Percentiles rank a stretch among this genome's conserved stretches.
Evolutionary conservation across 1,140 invertebrate genomes (phyloP).

Genomic region (Scaptomyza hsui): DNA sequence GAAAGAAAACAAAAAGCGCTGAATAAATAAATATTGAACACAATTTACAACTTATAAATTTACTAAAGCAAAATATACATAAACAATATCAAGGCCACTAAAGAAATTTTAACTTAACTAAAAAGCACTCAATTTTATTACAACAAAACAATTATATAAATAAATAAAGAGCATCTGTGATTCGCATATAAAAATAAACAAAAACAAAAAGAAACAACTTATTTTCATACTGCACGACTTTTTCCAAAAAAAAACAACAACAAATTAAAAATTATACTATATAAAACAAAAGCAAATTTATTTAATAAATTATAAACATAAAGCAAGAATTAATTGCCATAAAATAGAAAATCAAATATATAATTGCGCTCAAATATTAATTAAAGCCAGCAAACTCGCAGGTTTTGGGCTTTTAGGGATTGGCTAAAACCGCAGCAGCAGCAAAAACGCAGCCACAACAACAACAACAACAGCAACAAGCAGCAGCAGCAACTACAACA

Average conservation of each 20-base stretch:
- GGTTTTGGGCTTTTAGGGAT: constrained; percentile 23
- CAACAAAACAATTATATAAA: constrained; percentile 39
- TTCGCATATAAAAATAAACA: constrained; percentile 55
- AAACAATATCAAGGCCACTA: constrained; percentile 16
- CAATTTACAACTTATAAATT: constrained; percentile 1
- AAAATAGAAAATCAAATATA: constrained; percentile 28
- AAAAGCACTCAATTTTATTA: constrained; percentile 40
- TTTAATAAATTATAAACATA: constrained; percentile 53
- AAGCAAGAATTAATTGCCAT: constrained; percentile 29
- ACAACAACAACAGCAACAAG: constrained; percentile 36
- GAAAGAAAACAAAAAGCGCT: not conserved
- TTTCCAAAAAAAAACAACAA: constrained; percentile 28
- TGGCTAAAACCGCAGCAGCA: constrained; percentile 30
- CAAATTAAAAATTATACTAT: constrained; percentile 26
- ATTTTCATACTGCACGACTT: constrained; percentile 78
- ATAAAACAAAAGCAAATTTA: constrained; percentile 34
- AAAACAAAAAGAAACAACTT: constrained; percentile 51
- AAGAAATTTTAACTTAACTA: constrained; percentile 25
- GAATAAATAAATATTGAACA: not conserved
- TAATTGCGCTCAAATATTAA: constrained; percentile 38
- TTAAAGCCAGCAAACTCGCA: constrained; percentile 38
- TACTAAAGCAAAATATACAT: constrained; percentile 2
- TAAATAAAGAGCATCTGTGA: constrained; percentile 72
- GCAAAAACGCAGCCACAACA: constrained; percentile 20
- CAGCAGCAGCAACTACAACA: constrained; percentile 44